Base-by-base conservation (phyloP, 2,113 vertebrate genomes). In the Crocuta crocuta region DNA sequence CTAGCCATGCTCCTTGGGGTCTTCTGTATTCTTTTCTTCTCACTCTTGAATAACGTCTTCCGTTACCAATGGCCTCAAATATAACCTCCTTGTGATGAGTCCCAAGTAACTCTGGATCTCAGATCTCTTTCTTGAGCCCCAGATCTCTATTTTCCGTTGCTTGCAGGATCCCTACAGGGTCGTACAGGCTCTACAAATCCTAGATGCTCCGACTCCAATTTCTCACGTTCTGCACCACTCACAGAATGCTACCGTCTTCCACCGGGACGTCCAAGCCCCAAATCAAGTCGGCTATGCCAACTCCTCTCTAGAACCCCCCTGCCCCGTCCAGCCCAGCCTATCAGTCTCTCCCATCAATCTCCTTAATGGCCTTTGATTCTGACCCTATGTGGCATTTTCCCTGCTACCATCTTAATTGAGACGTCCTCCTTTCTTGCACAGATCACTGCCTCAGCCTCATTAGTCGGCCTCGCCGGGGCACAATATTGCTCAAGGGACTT, bases 341-440 rank as follows among this genome's bases (percentile, higher is more conserved):
- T 58, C 33, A 48, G 66, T 73, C 84, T 70, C 90, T 35, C 73
- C 13, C 83, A 39, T 91, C 43, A 87, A n/a, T 88, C 50, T 63
- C 26, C 63, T 78, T 35, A 55, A 91, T 63, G 39, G 84, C 71
- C 78, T 87, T 86, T 55, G 89, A 61, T n/a, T 73, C 35, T 26
- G n/a, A 53, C 21, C 85, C 43, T 61, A 85, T 50, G 50, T 2
- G 2, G 10, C 53, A 85, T 50, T 96, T 95, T 90, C 24, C 15
- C 61, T 85, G 65, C 31, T 61, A 50, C 58, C n/a, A 17, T 66
- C 66, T 73, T 88, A 66, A 90, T 9, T 28, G 92, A 96, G 58
- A 86, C 11, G 1, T 81, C 71, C 65, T 65, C 19, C 65, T 65
- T 89, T 95, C 89, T 89, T 63, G 13, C 66, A 89, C 21, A 86